A percentile compares a stretch with the other conserved stretches of the same genome.
phyloP scores from a whole-genome alignment of 2,113 vertebrate genomes.

The Nannobrachium achirus region DNA sequence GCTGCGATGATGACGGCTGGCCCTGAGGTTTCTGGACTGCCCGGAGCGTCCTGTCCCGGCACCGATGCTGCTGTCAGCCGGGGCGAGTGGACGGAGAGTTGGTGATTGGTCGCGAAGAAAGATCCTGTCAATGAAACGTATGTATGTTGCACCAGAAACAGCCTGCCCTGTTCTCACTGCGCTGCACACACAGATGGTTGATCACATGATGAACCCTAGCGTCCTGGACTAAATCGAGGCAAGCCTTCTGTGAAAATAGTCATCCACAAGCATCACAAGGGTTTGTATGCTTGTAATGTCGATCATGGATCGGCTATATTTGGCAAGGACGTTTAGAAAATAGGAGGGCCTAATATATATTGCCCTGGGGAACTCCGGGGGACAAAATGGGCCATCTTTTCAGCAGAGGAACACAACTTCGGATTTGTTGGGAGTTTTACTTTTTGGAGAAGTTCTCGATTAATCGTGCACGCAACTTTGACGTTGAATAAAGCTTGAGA shows the following conservation, averaged over 20 bases:
- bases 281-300: too few species aligned
- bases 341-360: too few species aligned
- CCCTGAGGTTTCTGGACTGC: constrained; percentile 60
- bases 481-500: too few species aligned
- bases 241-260: too few species aligned
- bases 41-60: constrained; percentile 38
- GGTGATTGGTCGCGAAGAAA: constrained; percentile 54
- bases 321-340: too few species aligned
- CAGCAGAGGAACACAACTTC: neutral
- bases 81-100: constrained; percentile 2
- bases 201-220: constrained; percentile 45
- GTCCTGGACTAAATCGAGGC: too few species aligned
- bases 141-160: constrained; percentile 30
- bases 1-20: constrained; percentile 51
- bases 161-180: constrained; percentile 15
- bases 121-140: constrained; percentile 48
- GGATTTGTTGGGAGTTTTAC: neutral
- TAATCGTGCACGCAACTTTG: too few species aligned
- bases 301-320: too few species aligned
- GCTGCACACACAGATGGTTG: constrained; percentile 41
- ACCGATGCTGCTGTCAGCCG: constrained; percentile 57
- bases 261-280: too few species aligned
- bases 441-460: too few species aligned
- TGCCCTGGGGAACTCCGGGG: too few species aligned
- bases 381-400: too few species aligned